phyloP scores from a whole-genome alignment of 2,888 invertebrate genomes.

The Anorthoa munda region DNA sequence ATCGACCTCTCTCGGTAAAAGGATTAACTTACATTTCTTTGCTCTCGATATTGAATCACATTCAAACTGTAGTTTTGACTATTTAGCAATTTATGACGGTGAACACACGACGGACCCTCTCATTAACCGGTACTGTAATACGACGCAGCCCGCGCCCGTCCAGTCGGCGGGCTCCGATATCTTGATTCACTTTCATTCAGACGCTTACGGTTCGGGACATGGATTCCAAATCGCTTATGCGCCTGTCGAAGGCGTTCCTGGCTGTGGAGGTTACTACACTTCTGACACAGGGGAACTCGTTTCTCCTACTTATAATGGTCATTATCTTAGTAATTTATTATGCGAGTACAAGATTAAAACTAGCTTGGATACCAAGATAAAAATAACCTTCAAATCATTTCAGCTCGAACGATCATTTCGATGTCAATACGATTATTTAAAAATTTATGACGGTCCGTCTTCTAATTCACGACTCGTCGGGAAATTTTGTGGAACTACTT shows the following conservation, averaged over 20 bases:
- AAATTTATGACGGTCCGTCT: conserved; percentile 93
- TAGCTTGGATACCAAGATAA: conserved; percentile 91
- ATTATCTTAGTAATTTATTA: conserved; percentile 90
- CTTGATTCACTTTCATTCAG: conserved; percentile 95
- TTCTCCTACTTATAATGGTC: conserved; percentile 91
- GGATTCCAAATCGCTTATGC: conserved; percentile 97
- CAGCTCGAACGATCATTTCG: conserved; percentile 91
- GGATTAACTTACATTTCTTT: conserved; percentile 96
- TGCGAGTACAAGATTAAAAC: conserved; percentile 96
- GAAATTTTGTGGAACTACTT: conserved; percentile 93
- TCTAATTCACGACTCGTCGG: conserved; percentile 92
- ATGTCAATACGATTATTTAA: conserved; percentile 92
- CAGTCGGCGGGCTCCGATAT: conserved; percentile 92
- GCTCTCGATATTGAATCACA: conserved; percentile 94
- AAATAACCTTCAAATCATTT: conserved; percentile 92
- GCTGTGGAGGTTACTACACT: conserved; percentile 95
- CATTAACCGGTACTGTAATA: conserved; percentile 94
- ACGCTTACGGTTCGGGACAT: conserved; percentile 91
- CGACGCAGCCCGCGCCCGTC: conserved; percentile 93
- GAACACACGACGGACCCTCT: conserved; percentile 84
- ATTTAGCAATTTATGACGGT: conserved; percentile 92
- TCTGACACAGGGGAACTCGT: conserved; percentile 91
- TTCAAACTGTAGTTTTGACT: conserved; percentile 94
- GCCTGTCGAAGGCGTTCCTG: conserved; percentile 93
- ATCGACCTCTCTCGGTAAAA: conserved; percentile 92